Conservation (phyloP, 2,113 vertebrate species). For the Procavia capensis region DNA sequence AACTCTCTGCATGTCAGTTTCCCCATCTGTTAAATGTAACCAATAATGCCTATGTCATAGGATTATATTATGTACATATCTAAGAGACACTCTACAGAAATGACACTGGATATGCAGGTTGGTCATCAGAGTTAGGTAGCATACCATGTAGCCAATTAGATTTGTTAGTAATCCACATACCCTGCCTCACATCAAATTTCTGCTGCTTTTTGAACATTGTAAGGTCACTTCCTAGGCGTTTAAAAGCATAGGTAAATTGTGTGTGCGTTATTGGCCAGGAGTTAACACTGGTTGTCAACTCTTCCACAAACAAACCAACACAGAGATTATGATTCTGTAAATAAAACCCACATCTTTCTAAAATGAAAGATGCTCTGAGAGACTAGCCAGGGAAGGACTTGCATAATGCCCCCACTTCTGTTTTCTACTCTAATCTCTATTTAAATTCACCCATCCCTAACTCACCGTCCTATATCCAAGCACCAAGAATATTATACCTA, state of each 20-base stretch:
- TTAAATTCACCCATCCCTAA: neutral
- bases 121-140: neutral
- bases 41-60: neutral
- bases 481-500: neutral
- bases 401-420: neutral
- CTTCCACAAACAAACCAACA: constrained; percentile 15
- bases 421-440: neutral
- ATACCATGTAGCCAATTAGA: neutral
- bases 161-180: neutral
- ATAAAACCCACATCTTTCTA: neutral
- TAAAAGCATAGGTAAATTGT: neutral
- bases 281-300: neutral
- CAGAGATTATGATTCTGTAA: neutral
- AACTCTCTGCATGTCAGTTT: neutral
- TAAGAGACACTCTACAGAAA: neutral
- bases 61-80: neutral
- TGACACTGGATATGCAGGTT: neutral
- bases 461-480: neutral
- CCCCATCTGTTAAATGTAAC: neutral
- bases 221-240: neutral
- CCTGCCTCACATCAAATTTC: neutral
- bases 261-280: neutral
- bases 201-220: neutral
- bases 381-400: neutral
- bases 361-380: constrained; percentile 1